A percentile compares a stretch with the other conserved stretches of the same genome.
phyloP scores from a whole-genome alignment of 53 echinoderm and acorn worm species.

The Astropecten irregularis region DNA sequence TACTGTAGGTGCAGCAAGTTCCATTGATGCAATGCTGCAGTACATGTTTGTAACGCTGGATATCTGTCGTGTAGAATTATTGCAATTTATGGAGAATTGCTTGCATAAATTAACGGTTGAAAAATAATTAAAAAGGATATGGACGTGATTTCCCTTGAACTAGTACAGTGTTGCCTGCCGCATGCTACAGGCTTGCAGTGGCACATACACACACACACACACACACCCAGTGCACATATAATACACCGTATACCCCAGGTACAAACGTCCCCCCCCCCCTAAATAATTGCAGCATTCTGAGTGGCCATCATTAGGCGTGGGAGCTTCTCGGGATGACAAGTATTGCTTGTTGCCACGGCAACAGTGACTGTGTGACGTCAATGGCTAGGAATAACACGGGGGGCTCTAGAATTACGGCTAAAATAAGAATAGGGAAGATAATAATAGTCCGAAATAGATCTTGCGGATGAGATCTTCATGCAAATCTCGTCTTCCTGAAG shows the following conservation, averaged over 20 bases:
- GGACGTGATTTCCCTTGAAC: not conserved
- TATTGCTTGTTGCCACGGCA: conserved; percentile 58
- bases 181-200: not conserved
- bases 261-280: conserved; percentile 24
- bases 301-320: conserved; percentile 56
- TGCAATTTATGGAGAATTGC: too few species aligned
- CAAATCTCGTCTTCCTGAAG: conserved; percentile 32
- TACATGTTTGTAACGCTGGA: too few species aligned
- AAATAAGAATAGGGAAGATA: conserved; percentile 53
- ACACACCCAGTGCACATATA: too few species aligned
- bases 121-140: too few species aligned
- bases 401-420: conserved; percentile 60
- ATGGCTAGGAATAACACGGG: conserved; percentile 56
- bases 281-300: conserved; percentile 43
- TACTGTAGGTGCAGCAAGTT: too few species aligned
- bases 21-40: too few species aligned
- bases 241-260: too few species aligned
- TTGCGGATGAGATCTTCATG: not conserved
- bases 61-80: too few species aligned
- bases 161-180: not conserved
- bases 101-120: too few species aligned
- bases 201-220: too few species aligned
- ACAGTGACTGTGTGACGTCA: conserved; percentile 57
- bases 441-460: conserved; percentile 54
- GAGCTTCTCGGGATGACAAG: conserved; percentile 59